Conservation (phyloP, 2,113 vertebrate genomes). For the Tenebrosternarchus preto region DNA sequence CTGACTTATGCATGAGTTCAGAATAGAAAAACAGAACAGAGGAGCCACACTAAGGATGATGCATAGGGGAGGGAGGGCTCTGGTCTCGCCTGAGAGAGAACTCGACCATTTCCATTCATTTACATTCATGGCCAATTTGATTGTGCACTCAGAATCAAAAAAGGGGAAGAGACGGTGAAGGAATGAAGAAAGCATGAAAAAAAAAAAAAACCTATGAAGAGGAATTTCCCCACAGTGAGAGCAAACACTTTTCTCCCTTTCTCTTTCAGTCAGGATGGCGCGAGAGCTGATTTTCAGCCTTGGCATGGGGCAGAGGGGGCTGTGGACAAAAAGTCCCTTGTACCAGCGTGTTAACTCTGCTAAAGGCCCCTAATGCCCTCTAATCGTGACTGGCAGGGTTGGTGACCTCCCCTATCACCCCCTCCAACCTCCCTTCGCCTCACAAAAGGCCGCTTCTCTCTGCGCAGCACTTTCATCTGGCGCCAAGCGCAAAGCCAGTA, state of each 20-base stretch:
- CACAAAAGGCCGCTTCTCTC: slow-evolving; percentile 61
- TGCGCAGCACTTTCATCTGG: slow-evolving; percentile 65
- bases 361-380: slow-evolving; percentile 66
- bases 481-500: slow-evolving; percentile 62
- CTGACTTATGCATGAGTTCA: slow-evolving; percentile 40
- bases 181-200: slow-evolving; percentile 25
- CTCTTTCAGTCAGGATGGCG: slow-evolving; percentile 36
- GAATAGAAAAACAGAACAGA: slow-evolving; percentile 36
- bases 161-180: slow-evolving; percentile 36
- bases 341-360: slow-evolving; percentile 71
- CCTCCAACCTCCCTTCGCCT: slow-evolving; percentile 40
- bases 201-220: slow-evolving; percentile 37
- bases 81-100: slow-evolving; percentile 36
- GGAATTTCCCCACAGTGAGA: slow-evolving; percentile 45
- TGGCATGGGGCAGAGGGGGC: slow-evolving; percentile 63
- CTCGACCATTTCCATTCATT: slow-evolving; percentile 45
- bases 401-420: slow-evolving; percentile 64
- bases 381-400: slow-evolving; percentile 79
- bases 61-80: slow-evolving; percentile 33
- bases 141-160: slow-evolving; percentile 47
- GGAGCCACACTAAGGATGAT: slow-evolving; percentile 29
- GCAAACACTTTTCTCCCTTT: slow-evolving; percentile 37
- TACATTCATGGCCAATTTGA: slow-evolving; percentile 60
- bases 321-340: slow-evolving; percentile 72
- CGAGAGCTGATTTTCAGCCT: slow-evolving; percentile 60